These are phyloP conservation scores for Trimorus sp. DNA, from an alignment of 2,888 invertebrate species.

Conservation along the genomic window DNA sequence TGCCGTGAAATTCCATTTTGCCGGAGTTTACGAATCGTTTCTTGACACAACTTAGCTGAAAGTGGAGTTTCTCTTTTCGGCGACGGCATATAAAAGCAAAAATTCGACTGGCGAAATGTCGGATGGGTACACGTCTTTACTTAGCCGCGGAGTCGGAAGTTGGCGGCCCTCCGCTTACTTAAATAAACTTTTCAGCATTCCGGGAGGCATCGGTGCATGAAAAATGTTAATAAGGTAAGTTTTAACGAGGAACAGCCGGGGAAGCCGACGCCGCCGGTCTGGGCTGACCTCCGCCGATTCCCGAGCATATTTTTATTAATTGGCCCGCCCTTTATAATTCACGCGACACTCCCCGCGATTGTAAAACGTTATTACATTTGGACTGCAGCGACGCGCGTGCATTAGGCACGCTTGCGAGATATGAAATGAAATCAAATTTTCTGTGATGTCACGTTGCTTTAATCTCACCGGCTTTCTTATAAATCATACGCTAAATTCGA, in stretches of 20 bases:
- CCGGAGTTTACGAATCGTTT: constrained; percentile 60
- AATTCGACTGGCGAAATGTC: constrained; percentile 68
- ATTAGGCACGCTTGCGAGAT: constrained; percentile 29
- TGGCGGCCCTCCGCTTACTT: constrained; percentile 70
- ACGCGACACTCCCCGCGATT: constrained; percentile 42
- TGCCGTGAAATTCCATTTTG: constrained; percentile 45
- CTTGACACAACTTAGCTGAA: constrained; percentile 55
- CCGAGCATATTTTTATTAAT: constrained; percentile 71
- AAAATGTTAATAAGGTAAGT: constrained; percentile 80
- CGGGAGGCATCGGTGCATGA: constrained; percentile 77
- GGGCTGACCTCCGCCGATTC: constrained; percentile 53
- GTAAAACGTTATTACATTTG: constrained; percentile 36
- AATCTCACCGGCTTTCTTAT: constrained; percentile 36
- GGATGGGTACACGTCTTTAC: constrained; percentile 65
- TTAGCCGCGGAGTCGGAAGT: constrained; percentile 46
- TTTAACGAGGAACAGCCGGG: constrained; percentile 76
- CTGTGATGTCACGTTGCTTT: constrained; percentile 49
- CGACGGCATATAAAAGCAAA: constrained; percentile 59
- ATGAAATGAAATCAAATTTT: constrained; percentile 47
- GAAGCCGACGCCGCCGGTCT: constrained; percentile 37
- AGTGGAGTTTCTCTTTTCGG: constrained; percentile 57
- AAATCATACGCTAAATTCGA: constrained; percentile 39
- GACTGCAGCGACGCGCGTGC: constrained; percentile 3
- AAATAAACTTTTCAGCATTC: constrained; percentile 75
- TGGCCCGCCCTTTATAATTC: constrained; percentile 66